Evolutionary conservation across 2,888 invertebrate genomes (phyloP).

Genomic region (Sphaerophoria taeniata): DNA sequence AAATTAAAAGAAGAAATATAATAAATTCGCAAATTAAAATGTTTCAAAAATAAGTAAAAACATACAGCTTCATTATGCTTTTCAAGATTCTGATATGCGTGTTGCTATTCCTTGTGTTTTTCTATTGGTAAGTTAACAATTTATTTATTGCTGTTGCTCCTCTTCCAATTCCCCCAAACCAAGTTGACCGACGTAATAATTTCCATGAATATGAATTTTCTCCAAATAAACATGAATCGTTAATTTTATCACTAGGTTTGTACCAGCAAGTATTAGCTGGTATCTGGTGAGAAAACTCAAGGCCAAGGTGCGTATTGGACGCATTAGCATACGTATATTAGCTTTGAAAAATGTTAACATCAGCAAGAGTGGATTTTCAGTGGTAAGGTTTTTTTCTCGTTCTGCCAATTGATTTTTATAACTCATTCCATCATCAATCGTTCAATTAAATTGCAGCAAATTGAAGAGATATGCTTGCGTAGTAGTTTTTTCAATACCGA

Average conservation of each 20-base stretch:
- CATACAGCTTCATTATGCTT: constrained; percentile 77
- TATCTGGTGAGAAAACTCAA: constrained; percentile 91
- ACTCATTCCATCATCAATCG: constrained; percentile 2
- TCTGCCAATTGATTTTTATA: constrained; percentile 74
- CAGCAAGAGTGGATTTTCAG: constrained; percentile 90
- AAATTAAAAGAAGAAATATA: not conserved
- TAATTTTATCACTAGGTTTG: constrained; percentile 85
- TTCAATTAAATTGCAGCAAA: constrained; percentile 85
- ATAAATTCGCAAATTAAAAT: not conserved
- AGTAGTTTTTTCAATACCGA: constrained; percentile 95
- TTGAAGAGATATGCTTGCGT: constrained; percentile 92
- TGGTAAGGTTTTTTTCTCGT: constrained; percentile 84
- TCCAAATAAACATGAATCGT: not conserved
- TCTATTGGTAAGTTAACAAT: constrained; percentile 79
- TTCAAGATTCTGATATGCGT: constrained; percentile 78
- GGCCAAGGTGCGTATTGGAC: constrained; percentile 90
- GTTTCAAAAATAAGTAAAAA: not conserved
- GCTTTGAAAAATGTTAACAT: constrained; percentile 91
- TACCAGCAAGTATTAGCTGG: constrained; percentile 91
- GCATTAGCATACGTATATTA: constrained; percentile 90
- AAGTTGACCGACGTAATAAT: constrained; percentile 16
- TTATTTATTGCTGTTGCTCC: not conserved
- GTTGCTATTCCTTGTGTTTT: constrained; percentile 77
- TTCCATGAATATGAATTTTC: not conserved
- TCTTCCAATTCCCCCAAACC: not conserved